phyloP scores from a whole-genome alignment of 1,140 invertebrate species.

The Oscheius sp. region DNA sequence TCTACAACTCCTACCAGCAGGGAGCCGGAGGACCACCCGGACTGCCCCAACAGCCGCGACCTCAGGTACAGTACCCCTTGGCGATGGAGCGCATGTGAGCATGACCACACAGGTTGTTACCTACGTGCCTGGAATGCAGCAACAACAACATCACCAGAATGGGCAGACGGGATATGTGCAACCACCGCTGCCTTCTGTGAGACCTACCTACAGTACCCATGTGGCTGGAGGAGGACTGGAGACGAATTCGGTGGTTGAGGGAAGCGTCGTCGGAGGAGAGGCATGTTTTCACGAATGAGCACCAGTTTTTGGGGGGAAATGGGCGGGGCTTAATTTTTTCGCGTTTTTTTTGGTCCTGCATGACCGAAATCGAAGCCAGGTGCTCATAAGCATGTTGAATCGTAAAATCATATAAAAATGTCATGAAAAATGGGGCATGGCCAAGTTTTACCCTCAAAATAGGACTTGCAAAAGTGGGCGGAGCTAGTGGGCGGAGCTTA shows the following conservation, averaged over 20 bases:
- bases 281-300: conserved; percentile 1
- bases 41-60: background rate
- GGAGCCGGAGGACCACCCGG: background rate
- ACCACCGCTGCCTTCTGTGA: background rate
- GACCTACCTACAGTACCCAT: conserved; percentile 1
- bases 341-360: too few relatives aligned
- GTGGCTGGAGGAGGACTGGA: background rate
- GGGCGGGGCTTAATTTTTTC: too few relatives aligned
- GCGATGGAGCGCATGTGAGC: background rate
- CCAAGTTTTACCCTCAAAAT: too few relatives aligned
- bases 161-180: background rate
- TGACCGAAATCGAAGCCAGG: too few relatives aligned
- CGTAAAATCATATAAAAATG: too few relatives aligned
- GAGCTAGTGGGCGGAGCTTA: too few relatives aligned
- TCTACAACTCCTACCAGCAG: conserved; percentile 5
- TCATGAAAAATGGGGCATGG: too few relatives aligned
- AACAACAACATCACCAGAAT: too few relatives aligned
- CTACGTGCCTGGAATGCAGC: background rate
- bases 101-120: background rate
- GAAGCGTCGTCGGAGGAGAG: conserved; percentile 1
- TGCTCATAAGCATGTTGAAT: too few relatives aligned
- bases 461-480: too few relatives aligned
- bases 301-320: too few relatives aligned
- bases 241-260: background rate
- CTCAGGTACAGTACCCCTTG: background rate